Base-by-base conservation (phyloP, 2,888 invertebrate species). In the Pristionchus mayeri region DNA sequence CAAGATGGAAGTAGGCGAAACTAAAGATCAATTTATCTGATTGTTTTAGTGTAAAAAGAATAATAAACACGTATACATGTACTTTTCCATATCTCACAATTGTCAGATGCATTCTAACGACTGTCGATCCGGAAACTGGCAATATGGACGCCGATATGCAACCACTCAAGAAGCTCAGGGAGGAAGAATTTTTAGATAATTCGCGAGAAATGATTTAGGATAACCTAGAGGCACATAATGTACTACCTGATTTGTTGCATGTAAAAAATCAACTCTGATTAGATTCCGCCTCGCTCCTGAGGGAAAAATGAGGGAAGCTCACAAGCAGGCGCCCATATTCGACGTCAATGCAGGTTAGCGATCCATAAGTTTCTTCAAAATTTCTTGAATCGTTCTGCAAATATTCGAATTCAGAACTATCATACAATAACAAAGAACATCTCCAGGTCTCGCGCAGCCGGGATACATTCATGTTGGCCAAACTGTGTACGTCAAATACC, bases 401-500 rank as follows among this genome's bases (percentile, higher is more conserved):
- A 7, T n/a, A 54, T n/a, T 3, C 3, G 2, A 3, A 3, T 54
- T n/a, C n/a, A n/a, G 18, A 0, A 54, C n/a, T 24, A 3, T 24
- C 21, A 2, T 44, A 6, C 44, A 9, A 44, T 9, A 13, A 9
- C 44, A 44, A 44, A 44, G n/a, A 9, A 44, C 13, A 44, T 44
- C 13, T 6, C 44, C 7, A n/a, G 90, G 76, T 7, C 18, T 78
- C 6, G 21, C 27, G 50, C 34, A 40, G 11, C 80, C 85, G 24
- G 89, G 88, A 18, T 86, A 86, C 80, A 88, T 89, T 44, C 88
- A 89, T 60, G 88, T 87, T 18, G 89, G 89, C 24, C 89, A 89
- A 76, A 87, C 87, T 13, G 87, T 89, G 50, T 89, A 87, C 85
- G 89, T 88, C 27, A 86, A 87, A 16, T 88, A 88, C 79, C 89